Percentiles rank a stretch among this genome's conserved stretches.
Conservation (phyloP, 2,113 vertebrate genomes). For the Scomber scombrus region DNA sequence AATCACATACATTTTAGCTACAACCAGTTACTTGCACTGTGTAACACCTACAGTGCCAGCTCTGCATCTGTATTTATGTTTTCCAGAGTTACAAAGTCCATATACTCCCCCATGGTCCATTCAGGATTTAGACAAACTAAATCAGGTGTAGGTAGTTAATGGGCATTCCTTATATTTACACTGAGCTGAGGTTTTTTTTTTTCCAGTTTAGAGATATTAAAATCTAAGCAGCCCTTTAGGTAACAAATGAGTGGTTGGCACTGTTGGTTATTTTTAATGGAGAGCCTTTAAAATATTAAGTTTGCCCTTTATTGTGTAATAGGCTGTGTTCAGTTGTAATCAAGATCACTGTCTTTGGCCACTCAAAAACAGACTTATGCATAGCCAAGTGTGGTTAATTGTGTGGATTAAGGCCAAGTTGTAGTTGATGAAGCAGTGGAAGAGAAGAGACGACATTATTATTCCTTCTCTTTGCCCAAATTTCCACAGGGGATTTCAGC, state of each 20-base stretch:
- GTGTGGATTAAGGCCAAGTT: not conserved
- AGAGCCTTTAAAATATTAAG: not conserved
- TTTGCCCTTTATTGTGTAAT: not conserved
- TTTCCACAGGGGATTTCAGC: constrained; percentile 2
- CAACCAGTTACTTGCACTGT: no score
- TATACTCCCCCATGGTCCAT: no score
- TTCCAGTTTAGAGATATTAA: not conserved
- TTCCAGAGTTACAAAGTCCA: no score
- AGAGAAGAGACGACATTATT: not conserved
- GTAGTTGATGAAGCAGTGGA: not conserved
- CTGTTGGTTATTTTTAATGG: not conserved
- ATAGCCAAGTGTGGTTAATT: not conserved
- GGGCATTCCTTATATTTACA: no score
- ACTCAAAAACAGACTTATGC: not conserved
- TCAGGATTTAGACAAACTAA: no score
- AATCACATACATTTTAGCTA: no score
- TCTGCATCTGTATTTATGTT: no score
- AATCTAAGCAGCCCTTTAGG: not conserved
- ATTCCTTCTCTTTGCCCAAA: not conserved
- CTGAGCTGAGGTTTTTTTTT: not conserved
- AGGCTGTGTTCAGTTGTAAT: not conserved
- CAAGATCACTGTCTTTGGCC: not conserved
- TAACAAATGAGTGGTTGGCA: not conserved
- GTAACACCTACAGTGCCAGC: no score
- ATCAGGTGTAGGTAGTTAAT: no score